Conservation (phyloP, 2,888 invertebrate genomes). For the Agapostemon virescens region DNA sequence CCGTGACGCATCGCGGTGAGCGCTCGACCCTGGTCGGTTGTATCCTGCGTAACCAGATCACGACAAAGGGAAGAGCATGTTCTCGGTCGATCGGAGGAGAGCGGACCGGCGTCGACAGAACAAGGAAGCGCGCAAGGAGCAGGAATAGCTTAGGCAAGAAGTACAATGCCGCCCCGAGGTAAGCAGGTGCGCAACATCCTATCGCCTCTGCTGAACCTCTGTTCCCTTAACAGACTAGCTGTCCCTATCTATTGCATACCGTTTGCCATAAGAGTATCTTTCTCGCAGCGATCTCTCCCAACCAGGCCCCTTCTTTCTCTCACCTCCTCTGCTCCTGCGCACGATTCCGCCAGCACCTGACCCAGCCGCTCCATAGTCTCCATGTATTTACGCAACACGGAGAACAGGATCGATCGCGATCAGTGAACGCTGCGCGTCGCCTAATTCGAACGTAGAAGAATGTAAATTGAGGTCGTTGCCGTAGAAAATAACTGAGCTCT, state of each 20-base stretch:
- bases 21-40: conserved; percentile 21
- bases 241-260: not conserved
- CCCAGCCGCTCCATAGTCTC: conserved; percentile 52
- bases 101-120: not conserved
- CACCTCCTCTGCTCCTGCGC: not conserved
- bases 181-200: conserved; percentile 77
- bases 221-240: not conserved
- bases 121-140: conserved; percentile 32
- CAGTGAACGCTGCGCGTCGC: conserved; percentile 38
- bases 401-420: conserved; percentile 71
- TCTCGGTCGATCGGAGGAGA: conserved; percentile 20
- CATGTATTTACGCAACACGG: conserved; percentile 50
- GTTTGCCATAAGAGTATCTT: not conserved
- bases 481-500: conserved; percentile 44
- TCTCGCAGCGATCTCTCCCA: not conserved
- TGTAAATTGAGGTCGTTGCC: conserved; percentile 70
- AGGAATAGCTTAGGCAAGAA: conserved; percentile 56
- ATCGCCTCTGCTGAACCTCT: conserved; percentile 63
- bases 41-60: conserved; percentile 70
- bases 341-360: conserved; percentile 19
- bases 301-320: not conserved
- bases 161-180: conserved; percentile 71
- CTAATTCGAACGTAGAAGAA: conserved; percentile 69
- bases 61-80: conserved; percentile 63
- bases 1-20: conserved; percentile 44